Conservation (phyloP, 2,797 vertebrate species). For the Eulemur coronatus region DNA sequence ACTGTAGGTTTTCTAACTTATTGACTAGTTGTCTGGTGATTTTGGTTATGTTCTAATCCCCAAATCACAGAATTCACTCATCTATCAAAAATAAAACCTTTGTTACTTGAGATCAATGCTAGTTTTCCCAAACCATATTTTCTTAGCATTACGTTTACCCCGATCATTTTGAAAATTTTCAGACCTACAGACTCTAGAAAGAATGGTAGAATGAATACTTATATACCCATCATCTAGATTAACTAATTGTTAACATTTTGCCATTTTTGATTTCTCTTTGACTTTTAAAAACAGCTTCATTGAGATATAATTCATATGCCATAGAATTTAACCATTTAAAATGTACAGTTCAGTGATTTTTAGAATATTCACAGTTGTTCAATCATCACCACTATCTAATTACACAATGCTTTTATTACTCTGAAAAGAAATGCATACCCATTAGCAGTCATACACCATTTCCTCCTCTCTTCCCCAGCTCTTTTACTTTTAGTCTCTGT, state of each 20-base stretch:
- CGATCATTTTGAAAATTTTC: conserved; percentile 22
- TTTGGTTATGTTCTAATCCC: neutral
- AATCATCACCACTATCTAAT: neutral
- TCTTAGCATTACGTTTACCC: neutral
- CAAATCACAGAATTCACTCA: neutral
- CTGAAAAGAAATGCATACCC: neutral
- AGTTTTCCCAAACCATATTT: neutral
- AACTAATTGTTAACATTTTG: neutral
- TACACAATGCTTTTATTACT: neutral
- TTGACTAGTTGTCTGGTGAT: neutral
- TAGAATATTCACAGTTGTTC: neutral
- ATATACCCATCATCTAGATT: neutral
- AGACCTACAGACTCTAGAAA: neutral
- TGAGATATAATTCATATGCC: neutral
- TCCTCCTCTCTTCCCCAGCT: neutral
- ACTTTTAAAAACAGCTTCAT: neutral
- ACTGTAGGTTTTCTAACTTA: neutral
- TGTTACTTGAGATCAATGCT: neutral
- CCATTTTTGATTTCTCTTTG: conserved; percentile 5
- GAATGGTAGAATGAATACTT: neutral
- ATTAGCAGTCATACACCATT: neutral
- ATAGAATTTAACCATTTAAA: neutral
- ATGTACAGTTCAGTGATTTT: neutral
- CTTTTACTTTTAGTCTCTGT: neutral
- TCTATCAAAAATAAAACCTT: neutral